Base-by-base conservation (phyloP, 1,140 invertebrate genomes). In the Drosophila sulfurigaster region DNA sequence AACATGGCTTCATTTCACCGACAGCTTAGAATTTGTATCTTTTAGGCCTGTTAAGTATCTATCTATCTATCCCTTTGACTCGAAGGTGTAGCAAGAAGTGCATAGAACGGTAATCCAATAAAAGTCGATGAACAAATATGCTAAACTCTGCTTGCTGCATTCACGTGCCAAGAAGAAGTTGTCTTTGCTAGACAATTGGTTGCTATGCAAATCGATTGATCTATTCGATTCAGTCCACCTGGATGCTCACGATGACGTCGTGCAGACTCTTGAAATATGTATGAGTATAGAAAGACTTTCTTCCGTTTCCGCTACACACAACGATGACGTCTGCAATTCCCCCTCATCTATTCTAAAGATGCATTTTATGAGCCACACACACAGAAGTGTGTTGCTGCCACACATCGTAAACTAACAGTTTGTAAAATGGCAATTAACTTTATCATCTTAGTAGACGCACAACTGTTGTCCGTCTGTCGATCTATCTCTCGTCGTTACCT, bases 381-480 rank as follows among this genome's bases (percentile, higher is more conserved):
- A 81, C 59, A 88, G 83, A 82, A 86, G 82, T 87, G 81, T 81
- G 78, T 72, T 75, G 72, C 48, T 56, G 45, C 68, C 70, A 78
- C 83, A 88, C 85, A 78, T 78, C 85, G 66, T 88, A 89, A 88
- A 89, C 75, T 85, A 88, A 83, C 85, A 88, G 75, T 70, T 74
- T 65, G 59, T 65, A 64, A 78, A 79, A 78, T 76, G 56, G 35
- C 60, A 83, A 88, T 88, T 88, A 88, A 83, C 70, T 73, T 89
- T 89, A 89, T 89, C 85, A 10, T 3, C 6, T 7, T 72, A 45
- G 67, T 52, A 73, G 77, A 79, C 71, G 52, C 71, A 79, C 82
- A 86, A 86, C 82, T 82, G 82, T 86, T 63, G 20, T n/a, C 75
- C 65, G 51, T 46, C 75, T 68, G 75, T 57, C 59, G 62, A n/a